These are phyloP conservation scores for Isaurus tuberculatus DNA, from an alignment of 92 coral and sea anemone species.

Conservation along the genomic window DNA sequence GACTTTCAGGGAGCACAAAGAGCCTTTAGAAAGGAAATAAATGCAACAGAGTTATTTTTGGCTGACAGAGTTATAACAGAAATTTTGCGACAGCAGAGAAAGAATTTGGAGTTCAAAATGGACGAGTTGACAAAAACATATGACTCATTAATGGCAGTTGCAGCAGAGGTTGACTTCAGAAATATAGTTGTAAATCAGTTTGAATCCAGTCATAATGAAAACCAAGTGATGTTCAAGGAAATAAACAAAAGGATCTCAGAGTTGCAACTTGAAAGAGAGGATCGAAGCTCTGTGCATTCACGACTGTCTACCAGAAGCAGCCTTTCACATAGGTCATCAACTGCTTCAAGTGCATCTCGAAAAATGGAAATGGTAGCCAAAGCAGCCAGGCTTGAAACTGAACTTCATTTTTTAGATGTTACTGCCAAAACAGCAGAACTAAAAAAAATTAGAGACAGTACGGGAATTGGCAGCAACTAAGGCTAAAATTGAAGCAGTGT, in stretches of 20 bases:
- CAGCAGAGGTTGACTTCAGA: not conserved
- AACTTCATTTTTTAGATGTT: not conserved
- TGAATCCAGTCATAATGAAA: not conserved
- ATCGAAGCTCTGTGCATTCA: not conserved
- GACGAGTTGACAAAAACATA: not conserved
- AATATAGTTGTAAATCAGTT: not conserved
- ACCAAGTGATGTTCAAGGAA: not conserved
- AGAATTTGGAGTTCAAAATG: not conserved
- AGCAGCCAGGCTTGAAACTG: not conserved
- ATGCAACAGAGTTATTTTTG: not conserved
- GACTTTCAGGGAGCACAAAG: slow-evolving; percentile 2
- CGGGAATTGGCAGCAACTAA: not conserved
- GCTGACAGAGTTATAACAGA: not conserved
- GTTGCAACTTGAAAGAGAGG: not conserved
- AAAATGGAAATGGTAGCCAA: not conserved
- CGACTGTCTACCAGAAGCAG: not conserved
- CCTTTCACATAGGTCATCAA: not conserved
- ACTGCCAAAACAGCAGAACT: not conserved
- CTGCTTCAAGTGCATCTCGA: not conserved
- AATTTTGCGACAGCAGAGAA: not conserved
- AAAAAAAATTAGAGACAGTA: not conserved
- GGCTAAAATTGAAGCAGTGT: not conserved
- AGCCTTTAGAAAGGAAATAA: not conserved
- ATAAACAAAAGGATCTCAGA: not conserved
- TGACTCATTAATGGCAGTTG: not conserved